Evolutionary conservation across 2,888 invertebrate species (phyloP).

Genomic region (Mellilla xanthometata): DNA sequence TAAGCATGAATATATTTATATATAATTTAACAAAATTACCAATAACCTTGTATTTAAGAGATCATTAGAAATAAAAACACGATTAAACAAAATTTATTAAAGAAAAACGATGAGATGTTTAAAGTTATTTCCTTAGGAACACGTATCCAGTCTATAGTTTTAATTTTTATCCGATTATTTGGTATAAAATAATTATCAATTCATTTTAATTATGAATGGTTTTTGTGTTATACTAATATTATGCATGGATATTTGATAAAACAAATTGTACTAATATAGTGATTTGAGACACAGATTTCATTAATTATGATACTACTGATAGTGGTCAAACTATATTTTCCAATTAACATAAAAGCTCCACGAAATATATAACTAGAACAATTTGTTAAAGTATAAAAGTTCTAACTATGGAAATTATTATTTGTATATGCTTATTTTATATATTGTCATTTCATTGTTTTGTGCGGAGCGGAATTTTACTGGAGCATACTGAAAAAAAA

Average conservation of each 20-base stretch:
- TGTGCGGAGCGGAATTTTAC: conserved; percentile 14
- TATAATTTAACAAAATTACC: too few species aligned
- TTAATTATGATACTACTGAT: too few species aligned
- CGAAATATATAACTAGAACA: too few species aligned
- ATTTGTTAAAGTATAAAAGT: too few species aligned
- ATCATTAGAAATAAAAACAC: conserved; percentile 1
- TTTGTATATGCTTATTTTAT: conserved; percentile 8
- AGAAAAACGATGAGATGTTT: too few species aligned
- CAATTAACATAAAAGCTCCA: too few species aligned
- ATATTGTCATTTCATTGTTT: conserved; percentile 19
- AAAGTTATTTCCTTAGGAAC: conserved; percentile 5
- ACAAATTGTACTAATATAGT: too few species aligned
- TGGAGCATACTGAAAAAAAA: conserved; percentile 4
- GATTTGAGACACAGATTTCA: too few species aligned
- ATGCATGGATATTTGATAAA: conserved; percentile 10
- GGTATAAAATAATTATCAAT: conserved; percentile 3
- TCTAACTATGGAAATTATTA: conserved; percentile 4
- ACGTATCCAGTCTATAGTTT: conserved; percentile 3
- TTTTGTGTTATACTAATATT: conserved; percentile 20
- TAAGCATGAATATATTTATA: too few species aligned
- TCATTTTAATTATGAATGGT: conserved; percentile 2
- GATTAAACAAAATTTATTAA: background rate
- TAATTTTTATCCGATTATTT: conserved; percentile 2
- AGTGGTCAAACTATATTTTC: too few species aligned
- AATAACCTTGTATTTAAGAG: conserved; percentile 1